Evolutionary conservation across 2,113 vertebrate species (phyloP).

Genomic region (Salvelinus sp.): DNA sequence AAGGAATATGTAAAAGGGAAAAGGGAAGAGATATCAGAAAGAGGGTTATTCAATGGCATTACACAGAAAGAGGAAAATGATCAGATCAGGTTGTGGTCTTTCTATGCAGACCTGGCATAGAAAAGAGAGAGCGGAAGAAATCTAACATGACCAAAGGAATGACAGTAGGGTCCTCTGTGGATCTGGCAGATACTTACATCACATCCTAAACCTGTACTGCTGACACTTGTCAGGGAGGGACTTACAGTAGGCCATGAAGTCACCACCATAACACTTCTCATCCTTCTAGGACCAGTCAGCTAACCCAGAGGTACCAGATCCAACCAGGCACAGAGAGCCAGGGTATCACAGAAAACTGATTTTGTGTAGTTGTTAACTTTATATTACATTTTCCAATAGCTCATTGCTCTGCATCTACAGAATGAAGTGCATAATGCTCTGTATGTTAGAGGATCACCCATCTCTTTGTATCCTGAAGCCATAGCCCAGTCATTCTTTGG

Average conservation of each 20-base stretch:
- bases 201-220: too few species aligned
- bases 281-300: too few species aligned
- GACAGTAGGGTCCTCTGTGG: conserved; percentile 55
- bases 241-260: too few species aligned
- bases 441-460: conserved; percentile 21
- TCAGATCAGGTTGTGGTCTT: conserved; percentile 54
- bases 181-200: conserved; percentile 57
- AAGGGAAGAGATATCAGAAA: conserved; percentile 67
- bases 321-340: too few species aligned
- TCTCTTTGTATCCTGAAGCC: conserved; percentile 60
- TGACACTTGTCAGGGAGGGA: too few species aligned
- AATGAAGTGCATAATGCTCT: too few species aligned
- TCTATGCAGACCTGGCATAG: conserved; percentile 79
- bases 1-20: conserved; percentile 41
- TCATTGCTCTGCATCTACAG: too few species aligned
- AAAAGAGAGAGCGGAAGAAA: conserved; percentile 63
- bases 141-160: conserved; percentile 64
- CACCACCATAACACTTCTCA: too few species aligned
- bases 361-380: too few species aligned
- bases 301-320: too few species aligned
- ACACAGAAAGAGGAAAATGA: conserved; percentile 61
- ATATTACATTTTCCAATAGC: too few species aligned
- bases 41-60: conserved; percentile 68
- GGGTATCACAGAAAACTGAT: too few species aligned
- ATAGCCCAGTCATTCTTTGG: conserved; percentile 66